These are phyloP conservation scores for Sarcophaga caerulescens DNA, from an alignment of 2,888 invertebrate species.

Conservation along the genomic window DNA sequence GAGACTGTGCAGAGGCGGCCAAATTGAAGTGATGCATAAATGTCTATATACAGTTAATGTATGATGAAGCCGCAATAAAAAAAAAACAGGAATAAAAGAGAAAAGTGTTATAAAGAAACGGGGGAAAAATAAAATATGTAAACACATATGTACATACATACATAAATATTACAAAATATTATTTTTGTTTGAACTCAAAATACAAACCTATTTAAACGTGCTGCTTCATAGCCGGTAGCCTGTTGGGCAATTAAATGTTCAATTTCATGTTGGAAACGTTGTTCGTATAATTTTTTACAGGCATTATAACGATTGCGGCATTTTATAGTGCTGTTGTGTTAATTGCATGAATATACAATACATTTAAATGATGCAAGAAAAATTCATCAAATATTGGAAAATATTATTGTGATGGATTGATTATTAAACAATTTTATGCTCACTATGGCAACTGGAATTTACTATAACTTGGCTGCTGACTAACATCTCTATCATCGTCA, in stretches of 20 bases:
- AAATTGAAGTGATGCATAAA: conserved; percentile 69
- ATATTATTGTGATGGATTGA: too few relatives aligned
- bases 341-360: too few relatives aligned
- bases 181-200: conserved; percentile 17
- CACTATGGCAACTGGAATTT: conserved; percentile 71
- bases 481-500: conserved; percentile 15
- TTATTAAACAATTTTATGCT: conserved; percentile 17
- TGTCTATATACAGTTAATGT: conserved; percentile 55
- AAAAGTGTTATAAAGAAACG: neutral
- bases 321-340: conserved; percentile 63
- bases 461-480: conserved; percentile 67
- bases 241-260: conserved; percentile 68
- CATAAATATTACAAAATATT: conserved; percentile 36
- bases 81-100: neutral
- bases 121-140: neutral
- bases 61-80: neutral
- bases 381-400: too few relatives aligned
- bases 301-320: conserved; percentile 69
- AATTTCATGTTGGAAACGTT: conserved; percentile 70
- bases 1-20: conserved; percentile 71
- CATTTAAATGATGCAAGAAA: too few relatives aligned
- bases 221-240: conserved; percentile 68
- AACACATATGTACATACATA: neutral
- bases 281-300: conserved; percentile 65
- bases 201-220: conserved; percentile 69